phyloP scores from a whole-genome alignment of 1,140 invertebrate species.

The Hesperophylax magnus region DNA sequence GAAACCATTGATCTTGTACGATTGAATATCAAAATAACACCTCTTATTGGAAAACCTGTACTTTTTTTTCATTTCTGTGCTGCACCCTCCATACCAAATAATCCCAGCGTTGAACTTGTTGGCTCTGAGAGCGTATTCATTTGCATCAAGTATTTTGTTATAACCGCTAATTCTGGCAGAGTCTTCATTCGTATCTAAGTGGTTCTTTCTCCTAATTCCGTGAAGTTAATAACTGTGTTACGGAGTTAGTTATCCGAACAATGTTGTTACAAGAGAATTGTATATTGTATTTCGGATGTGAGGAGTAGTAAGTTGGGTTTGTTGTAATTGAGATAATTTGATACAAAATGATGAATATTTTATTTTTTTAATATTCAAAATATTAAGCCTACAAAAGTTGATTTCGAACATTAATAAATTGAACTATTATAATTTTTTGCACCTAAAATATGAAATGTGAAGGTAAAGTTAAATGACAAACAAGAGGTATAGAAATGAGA shows the following conservation, averaged over 20 bases:
- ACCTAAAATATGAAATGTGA: neutral
- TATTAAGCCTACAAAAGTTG: no score
- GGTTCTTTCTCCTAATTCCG: constrained; percentile 15
- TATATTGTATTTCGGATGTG: no score
- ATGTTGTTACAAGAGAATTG: neutral
- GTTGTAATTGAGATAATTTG: no score
- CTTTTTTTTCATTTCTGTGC: no score
- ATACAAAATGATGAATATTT: no score
- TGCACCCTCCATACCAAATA: no score
- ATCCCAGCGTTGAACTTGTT: constrained; percentile 19
- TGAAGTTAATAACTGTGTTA: constrained; percentile 13
- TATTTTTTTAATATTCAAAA: no score
- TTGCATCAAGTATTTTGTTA: constrained; percentile 53
- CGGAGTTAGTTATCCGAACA: constrained; percentile 3
- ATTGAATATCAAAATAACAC: no score
- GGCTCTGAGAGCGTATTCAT: constrained; percentile 54
- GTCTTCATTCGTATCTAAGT: constrained; percentile 29
- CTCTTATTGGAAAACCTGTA: no score
- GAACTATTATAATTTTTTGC: neutral
- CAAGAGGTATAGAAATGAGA: neutral
- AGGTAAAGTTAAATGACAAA: neutral
- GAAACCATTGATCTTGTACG: no score
- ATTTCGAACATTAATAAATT: no score
- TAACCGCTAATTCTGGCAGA: constrained; percentile 44
- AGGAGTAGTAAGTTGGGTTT: no score